A percentile compares a stretch with the other conserved stretches of the same genome.
Conservation (phyloP, 2,113 vertebrate species). For the Labeo rohita region DNA sequence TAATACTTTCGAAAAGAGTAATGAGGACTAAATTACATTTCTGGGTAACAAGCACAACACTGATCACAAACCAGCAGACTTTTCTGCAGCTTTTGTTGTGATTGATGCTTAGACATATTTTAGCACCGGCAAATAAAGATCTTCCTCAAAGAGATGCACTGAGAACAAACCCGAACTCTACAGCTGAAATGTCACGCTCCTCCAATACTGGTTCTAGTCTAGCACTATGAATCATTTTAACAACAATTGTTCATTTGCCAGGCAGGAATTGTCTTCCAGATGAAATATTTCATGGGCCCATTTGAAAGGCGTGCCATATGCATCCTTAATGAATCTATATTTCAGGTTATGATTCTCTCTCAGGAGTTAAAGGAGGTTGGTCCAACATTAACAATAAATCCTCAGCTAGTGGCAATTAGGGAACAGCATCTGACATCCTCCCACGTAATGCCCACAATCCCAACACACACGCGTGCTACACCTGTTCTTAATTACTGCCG, state of each 20-base stretch:
- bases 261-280: constrained; percentile 49
- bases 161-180: background rate
- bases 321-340: constrained; percentile 66
- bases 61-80: constrained; percentile 10
- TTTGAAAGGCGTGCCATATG: constrained; percentile 61
- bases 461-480: background rate
- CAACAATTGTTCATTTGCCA: constrained; percentile 37
- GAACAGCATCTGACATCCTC: constrained; percentile 57
- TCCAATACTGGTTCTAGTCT: background rate
- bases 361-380: constrained; percentile 46
- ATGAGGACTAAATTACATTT: background rate
- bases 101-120: constrained; percentile 46
- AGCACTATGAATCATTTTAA: constrained; percentile 51
- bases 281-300: constrained; percentile 54
- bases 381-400: constrained; percentile 60
- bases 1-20: background rate
- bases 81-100: constrained; percentile 16
- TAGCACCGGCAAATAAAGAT: constrained; percentile 36
- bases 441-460: constrained; percentile 33
- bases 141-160: background rate
- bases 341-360: constrained; percentile 59
- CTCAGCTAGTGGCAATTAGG: constrained; percentile 51
- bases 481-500: constrained; percentile 57
- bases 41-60: background rate
- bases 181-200: constrained; percentile 19